Percentiles rank a stretch among this genome's conserved stretches.
phyloP scores from a whole-genome alignment of 2,888 invertebrate species.

The Ditylenchus weischeri region DNA sequence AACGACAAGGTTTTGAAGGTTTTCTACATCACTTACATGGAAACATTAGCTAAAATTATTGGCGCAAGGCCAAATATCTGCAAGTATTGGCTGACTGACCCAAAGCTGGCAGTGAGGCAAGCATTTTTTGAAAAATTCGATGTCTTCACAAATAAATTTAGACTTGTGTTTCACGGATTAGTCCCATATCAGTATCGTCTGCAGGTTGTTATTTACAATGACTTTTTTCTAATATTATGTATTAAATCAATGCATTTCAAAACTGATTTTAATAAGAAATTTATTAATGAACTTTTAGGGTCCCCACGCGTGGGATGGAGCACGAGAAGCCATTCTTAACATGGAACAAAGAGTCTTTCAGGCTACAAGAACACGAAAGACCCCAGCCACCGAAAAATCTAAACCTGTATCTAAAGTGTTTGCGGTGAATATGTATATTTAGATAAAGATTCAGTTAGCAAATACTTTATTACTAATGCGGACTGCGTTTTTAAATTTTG shows the following conservation, averaged over 20 bases:
- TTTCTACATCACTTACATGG: conserved; percentile 59
- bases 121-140: no score
- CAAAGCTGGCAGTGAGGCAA: conserved; percentile 22
- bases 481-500: no score
- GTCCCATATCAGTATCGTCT: conserved; percentile 35
- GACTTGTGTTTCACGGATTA: conserved; percentile 33
- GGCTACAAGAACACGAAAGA: conserved; percentile 28
- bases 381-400: conserved; percentile 15
- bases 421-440: not conserved
- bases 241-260: no score
- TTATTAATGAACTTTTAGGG: conserved; percentile 43
- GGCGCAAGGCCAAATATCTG: conserved; percentile 60
- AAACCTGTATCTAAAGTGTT: conserved; percentile 18
- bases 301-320: conserved; percentile 61
- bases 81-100: conserved; percentile 48
- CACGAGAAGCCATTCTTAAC: conserved; percentile 59
- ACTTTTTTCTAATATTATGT: not conserved
- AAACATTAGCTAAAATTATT: conserved; percentile 60
- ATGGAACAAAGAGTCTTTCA: conserved; percentile 37
- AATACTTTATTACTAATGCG: no score
- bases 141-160: not conserved
- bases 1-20: conserved; percentile 37
- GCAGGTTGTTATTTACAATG: conserved; percentile 16
- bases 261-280: not conserved
- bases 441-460: no score